Base-by-base conservation (phyloP, 2,797 vertebrate genomes). In the Pipistrellus pipistrellus region DNA sequence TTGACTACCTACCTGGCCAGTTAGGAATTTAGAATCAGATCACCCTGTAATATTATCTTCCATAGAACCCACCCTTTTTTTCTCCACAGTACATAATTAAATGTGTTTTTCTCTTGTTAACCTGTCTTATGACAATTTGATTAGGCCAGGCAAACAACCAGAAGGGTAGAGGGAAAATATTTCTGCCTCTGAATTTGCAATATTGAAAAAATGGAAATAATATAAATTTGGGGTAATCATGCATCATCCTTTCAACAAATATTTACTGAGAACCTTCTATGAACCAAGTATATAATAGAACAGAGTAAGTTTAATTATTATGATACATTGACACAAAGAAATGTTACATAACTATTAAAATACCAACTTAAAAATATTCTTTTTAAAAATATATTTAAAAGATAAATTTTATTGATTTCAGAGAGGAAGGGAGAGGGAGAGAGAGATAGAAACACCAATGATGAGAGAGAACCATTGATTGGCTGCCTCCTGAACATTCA, bases 161-260 rank as follows among this genome's bases (percentile, higher is more conserved):
- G 78, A 81, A 77, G 51, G 51, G 51, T 55, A 55, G n/a, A 77
- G 46, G 38, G 57, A 46, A 62, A 81, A 64, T 21, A 25, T 13
- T 81, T 64, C 38, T 81, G 27, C 18, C 78, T 59, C 57, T 62
- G 44, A 80, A 80, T 82, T 77, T 64, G 13, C 68, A 93, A 44
- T 59, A 88, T 53, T 83, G 41, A 85, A 80, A 88, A 89, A 57
- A 83, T 68, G 12, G 30, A 84, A 85, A 78, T 71, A 82, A 86
- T 46, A 68, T 44, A 82, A 88, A 71, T 21, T 1, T 87, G 59
- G 81, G 64, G 69, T 95, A 72, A 62, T 68, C 66, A 88, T 90
- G 76, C n/a, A n/a, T 78, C n/a, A n/a, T 78, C 57, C 38, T 91
- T 94, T 95, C 73, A 84, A 93, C 35, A 77, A 75, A 64, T 84